Evolutionary conservation across 2,797 vertebrate species (phyloP), one percentile per base, ranked within the genome.

Genomic region (Sardinella longiceps): DNA sequence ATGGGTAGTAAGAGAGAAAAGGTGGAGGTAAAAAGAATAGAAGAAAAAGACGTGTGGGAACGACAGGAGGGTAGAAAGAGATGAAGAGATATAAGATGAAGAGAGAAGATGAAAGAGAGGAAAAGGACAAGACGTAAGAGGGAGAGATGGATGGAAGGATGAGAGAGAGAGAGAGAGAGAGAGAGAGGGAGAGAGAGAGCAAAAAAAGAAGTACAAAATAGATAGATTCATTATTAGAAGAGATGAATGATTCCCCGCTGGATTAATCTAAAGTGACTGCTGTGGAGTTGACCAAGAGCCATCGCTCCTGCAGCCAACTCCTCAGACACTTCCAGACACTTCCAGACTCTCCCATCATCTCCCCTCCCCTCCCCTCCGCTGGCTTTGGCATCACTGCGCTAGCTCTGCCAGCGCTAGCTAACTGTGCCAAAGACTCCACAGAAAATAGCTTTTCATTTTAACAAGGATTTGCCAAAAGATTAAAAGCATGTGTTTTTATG

Each of bases 11-110:
- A 63, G 25, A 63, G 25, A n/a, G 0, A 56, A 28, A 12, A n/a
- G 10, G n/a, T n/a, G 56, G 20, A 4, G 56, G 23, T 28, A 25
- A n/a, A 28, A 25, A n/a, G 20, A 15, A 23, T 11, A 56, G 53
- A 2, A 56, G 23, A 56, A 20, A 90, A 91, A 89, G 50, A 48
- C n/a, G n/a, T n/a, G n/a, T n/a, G n/a, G n/a, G n/a, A n/a, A n/a
- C n/a, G n/a, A n/a, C n/a, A n/a, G n/a, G 33, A 2, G 43, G 39
- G 23, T 23, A 20, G 53, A 60, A 5, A 25, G 58, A n/a, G 6
- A 10, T 5, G 20, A 28, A 25, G 9, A 28, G 9, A 33, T 12
- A 70, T 20, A 11, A 37, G 14, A 74, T 4, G 5, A 14, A 74
- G 50, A 25, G 30, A 39, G 45, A 50, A 50, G 15, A 50, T 6